Evolutionary conservation across 2,113 vertebrate species (phyloP).

Genomic region (Onychorhynchus coronatus): DNA sequence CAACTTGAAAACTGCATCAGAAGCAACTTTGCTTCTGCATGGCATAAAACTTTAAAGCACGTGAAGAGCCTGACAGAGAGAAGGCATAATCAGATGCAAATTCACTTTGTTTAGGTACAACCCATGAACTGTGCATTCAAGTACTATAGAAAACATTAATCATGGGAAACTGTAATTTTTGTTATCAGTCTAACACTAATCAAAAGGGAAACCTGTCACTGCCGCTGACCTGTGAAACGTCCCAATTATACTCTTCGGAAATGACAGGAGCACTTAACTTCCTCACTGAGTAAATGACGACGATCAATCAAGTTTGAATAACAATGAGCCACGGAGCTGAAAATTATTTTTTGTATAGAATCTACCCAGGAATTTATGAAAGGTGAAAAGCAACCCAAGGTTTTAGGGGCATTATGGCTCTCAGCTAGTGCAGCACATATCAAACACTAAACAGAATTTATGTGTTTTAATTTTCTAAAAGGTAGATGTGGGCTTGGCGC

Average conservation of each 20-base stretch:
- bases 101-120: conserved; percentile 74
- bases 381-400: conserved; percentile 93
- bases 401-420: conserved; percentile 76
- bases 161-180: conserved; percentile 86
- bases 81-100: conserved; percentile 78
- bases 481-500: conserved; percentile 87
- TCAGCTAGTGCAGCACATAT: conserved; percentile 74
- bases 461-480: conserved; percentile 98
- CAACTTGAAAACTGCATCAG: background rate
- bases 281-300: conserved; percentile 85
- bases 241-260: conserved; percentile 90
- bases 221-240: conserved; percentile 90
- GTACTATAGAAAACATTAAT: conserved; percentile 79
- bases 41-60: conserved; percentile 10
- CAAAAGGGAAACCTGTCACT: conserved; percentile 91
- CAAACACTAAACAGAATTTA: conserved; percentile 95
- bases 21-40: conserved; percentile 25
- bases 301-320: conserved; percentile 91
- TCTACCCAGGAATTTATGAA: conserved; percentile 92
- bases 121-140: conserved; percentile 64
- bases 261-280: conserved; percentile 95
- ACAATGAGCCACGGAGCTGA: conserved; percentile 89
- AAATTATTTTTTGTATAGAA: conserved; percentile 92
- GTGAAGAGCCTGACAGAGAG: background rate
- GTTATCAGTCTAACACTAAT: conserved; percentile 93